A percentile compares a stretch with the other conserved stretches of the same genome.
phyloP scores from a whole-genome alignment of 2,888 invertebrate genomes.

The Drosophila rubida region DNA sequence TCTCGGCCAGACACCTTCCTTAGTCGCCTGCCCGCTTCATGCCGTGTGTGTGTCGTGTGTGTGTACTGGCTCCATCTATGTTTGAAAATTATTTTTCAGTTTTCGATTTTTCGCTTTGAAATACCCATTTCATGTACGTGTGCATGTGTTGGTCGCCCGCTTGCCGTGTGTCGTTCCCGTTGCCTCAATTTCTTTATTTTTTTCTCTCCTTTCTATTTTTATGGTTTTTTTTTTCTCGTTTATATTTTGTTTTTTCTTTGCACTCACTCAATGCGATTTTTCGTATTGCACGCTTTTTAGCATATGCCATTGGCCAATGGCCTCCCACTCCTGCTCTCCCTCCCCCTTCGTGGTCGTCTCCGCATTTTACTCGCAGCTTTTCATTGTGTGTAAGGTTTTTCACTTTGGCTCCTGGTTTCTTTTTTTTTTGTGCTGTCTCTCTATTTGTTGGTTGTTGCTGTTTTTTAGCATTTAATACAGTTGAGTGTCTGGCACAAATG shows the following conservation, averaged over 20 bases:
- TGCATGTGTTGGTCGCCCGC: conserved; percentile 17
- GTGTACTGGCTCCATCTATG: conserved; percentile 34
- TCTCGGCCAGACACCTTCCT: neutral
- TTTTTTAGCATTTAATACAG: conserved; percentile 81
- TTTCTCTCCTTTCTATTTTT: conserved; percentile 39
- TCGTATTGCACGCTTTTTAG: conserved; percentile 80
- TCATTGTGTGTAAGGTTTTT: conserved; percentile 81
- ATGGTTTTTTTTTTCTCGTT: conserved; percentile 28
- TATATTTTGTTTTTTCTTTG: conserved; percentile 40
- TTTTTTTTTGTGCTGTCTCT: conserved; percentile 12
- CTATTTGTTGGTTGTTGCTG: conserved; percentile 58
- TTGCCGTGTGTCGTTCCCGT: conserved; percentile 49
- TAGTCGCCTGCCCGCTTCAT: neutral
- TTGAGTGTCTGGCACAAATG: conserved; percentile 82
- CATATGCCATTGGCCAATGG: conserved; percentile 77
- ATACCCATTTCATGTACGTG: conserved; percentile 73
- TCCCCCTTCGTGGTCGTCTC: neutral
- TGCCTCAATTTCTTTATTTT: conserved; percentile 51
- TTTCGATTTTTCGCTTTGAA: conserved; percentile 82
- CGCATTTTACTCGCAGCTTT: conserved; percentile 64
- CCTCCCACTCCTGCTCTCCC: conserved; percentile 8
- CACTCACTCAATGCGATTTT: conserved; percentile 70
- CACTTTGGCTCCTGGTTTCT: conserved; percentile 65
- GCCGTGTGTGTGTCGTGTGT: too few relatives aligned
- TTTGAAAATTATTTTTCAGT: conserved; percentile 79